Conservation (phyloP, 1,140 invertebrate species). For the Drosophila auraria region DNA sequence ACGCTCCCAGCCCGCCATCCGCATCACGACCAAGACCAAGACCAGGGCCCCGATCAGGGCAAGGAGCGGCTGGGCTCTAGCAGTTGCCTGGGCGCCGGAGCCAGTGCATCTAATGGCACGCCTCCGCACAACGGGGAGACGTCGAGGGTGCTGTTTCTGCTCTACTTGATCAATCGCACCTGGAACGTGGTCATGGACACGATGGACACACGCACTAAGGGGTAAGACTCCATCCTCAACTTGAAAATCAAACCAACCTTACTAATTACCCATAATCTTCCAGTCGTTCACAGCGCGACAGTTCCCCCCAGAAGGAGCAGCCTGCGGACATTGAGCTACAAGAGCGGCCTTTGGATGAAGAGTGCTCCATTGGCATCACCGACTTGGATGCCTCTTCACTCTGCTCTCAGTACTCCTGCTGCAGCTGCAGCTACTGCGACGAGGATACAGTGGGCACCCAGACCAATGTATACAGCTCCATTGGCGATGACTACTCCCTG, state of each 20-base stretch:
- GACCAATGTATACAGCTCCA: slow-evolving; percentile 76
- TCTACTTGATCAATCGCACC: slow-evolving; percentile 90
- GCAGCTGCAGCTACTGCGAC: slow-evolving; percentile 87
- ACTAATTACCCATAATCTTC: slow-evolving; percentile 2
- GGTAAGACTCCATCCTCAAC: slow-evolving; percentile 75
- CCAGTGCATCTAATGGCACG: slow-evolving; percentile 29
- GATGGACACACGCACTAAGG: slow-evolving; percentile 86
- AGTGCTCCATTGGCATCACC: slow-evolving; percentile 80
- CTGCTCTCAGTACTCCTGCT: slow-evolving; percentile 87
- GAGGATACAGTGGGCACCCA: slow-evolving; percentile 50
- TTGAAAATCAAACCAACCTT: background rate
- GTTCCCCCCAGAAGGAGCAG: slow-evolving; percentile 37
- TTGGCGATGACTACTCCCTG: slow-evolving; percentile 71
- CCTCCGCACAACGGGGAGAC: slow-evolving; percentile 85
- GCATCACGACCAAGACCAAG: slow-evolving; percentile 11
- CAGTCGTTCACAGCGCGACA: slow-evolving; percentile 52
- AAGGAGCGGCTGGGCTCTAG: slow-evolving; percentile 46
- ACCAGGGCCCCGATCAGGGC: background rate
- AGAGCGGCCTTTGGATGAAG: slow-evolving; percentile 60
- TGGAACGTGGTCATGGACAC: slow-evolving; percentile 89
- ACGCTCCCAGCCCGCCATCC: slow-evolving; percentile 64
- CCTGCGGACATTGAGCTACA: slow-evolving; percentile 18
- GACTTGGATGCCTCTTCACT: slow-evolving; percentile 84
- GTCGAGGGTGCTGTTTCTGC: slow-evolving; percentile 88
- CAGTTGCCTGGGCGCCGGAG: slow-evolving; percentile 56